Conservation (phyloP, 1,140 invertebrate genomes). For the Coenobita brevimanus region DNA sequence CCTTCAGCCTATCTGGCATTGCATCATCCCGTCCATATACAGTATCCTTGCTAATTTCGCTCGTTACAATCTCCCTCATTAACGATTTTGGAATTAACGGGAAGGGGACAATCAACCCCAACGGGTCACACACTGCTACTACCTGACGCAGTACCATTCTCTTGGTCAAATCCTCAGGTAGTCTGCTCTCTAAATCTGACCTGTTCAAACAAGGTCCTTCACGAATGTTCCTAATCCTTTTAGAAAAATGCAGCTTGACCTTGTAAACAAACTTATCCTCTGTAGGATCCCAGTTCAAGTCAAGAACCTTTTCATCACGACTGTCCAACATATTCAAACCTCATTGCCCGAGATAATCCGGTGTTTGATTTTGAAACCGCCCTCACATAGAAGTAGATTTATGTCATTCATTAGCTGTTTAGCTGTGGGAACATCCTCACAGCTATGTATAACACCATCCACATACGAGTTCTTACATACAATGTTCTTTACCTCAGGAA, state of each 20-base stretch:
- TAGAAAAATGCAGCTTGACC: slow-evolving; percentile 12
- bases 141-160: slow-evolving; percentile 16
- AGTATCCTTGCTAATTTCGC: not conserved
- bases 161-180: not conserved
- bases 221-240: not conserved
- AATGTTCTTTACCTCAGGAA: too few species aligned
- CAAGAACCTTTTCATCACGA: not conserved
- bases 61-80: slow-evolving; percentile 14
- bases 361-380: slow-evolving; percentile 26
- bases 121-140: not conserved
- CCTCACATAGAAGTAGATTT: slow-evolving; percentile 18
- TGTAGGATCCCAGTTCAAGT: not conserved
- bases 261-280: slow-evolving; percentile 8
- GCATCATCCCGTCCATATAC: not conserved
- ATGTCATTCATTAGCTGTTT: too few species aligned
- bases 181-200: not conserved
- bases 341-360: slow-evolving; percentile 21
- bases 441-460: too few species aligned
- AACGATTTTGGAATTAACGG: not conserved
- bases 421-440: too few species aligned
- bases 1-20: not conserved
- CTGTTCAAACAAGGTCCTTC: not conserved
- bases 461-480: too few species aligned
- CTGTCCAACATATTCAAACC: not conserved
- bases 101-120: not conserved